Percentiles rank a stretch among this genome's conserved stretches.
phyloP scores from a whole-genome alignment of 2,888 invertebrate genomes.

The Cistogaster globosa region DNA sequence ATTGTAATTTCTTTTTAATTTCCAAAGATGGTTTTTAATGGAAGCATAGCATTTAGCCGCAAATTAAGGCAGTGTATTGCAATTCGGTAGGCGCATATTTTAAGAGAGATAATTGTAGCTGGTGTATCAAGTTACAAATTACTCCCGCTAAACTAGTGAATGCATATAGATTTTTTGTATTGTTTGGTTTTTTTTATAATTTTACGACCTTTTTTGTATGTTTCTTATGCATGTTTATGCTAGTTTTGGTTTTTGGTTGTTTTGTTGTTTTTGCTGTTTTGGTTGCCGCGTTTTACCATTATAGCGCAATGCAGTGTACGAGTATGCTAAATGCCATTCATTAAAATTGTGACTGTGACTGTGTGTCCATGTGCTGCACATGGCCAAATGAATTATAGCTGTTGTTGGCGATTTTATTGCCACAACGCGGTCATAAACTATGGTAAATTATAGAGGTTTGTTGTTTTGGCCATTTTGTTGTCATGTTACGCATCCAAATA shows the following conservation, averaged over 20 bases:
- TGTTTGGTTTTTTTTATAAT: conserved; percentile 29
- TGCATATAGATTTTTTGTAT: conserved; percentile 48
- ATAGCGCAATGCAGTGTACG: conserved; percentile 63
- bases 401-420: conserved; percentile 82
- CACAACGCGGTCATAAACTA: conserved; percentile 82
- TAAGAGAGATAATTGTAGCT: conserved; percentile 64
- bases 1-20: background rate
- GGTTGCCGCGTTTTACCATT: conserved; percentile 65
- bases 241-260: conserved; percentile 54
- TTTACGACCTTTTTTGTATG: conserved; percentile 33
- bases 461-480: conserved; percentile 82
- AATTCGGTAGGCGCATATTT: conserved; percentile 44
- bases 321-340: conserved; percentile 72
- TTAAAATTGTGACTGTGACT: conserved; percentile 80
- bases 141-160: conserved; percentile 70
- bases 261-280: conserved; percentile 49
- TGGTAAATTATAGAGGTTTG: conserved; percentile 83
- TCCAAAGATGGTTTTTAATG: background rate
- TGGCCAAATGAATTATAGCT: conserved; percentile 81
- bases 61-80: conserved; percentile 8
- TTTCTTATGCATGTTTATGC: conserved; percentile 56
- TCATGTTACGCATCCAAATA: conserved; percentile 79
- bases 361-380: conserved; percentile 68
- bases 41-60: conserved; percentile 21
- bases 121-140: conserved; percentile 71